These are phyloP conservation scores for Blastobasis adustella DNA, from an alignment of 2,888 invertebrate genomes.

Conservation along the genomic window DNA sequence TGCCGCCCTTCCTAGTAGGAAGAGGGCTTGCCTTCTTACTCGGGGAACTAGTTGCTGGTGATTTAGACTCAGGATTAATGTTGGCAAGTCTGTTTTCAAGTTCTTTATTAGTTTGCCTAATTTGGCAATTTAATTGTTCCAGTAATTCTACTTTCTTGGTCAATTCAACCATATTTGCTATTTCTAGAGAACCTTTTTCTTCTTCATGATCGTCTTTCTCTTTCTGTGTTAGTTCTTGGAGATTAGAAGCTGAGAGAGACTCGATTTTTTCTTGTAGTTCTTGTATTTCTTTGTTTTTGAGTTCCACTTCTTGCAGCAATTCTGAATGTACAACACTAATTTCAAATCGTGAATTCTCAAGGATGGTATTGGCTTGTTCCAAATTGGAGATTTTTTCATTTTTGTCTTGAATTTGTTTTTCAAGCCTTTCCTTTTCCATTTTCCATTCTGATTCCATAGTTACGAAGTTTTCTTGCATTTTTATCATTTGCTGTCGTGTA, in stretches of 20 bases:
- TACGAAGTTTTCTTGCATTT: constrained; percentile 86
- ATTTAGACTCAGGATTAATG: constrained; percentile 40
- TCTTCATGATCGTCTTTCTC: constrained; percentile 59
- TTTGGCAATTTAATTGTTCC: constrained; percentile 66
- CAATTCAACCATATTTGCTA: constrained; percentile 55
- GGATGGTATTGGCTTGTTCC: constrained; percentile 71
- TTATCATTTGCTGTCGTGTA: constrained; percentile 85
- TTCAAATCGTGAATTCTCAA: constrained; percentile 64
- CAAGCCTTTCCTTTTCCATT: constrained; percentile 75
- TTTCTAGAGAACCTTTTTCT: constrained; percentile 75
- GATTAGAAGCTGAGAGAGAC: constrained; percentile 19
- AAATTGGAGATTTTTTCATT: constrained; percentile 71
- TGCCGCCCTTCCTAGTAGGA: constrained; percentile 53
- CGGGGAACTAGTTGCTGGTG: constrained; percentile 30
- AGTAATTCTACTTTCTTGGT: constrained; percentile 68
- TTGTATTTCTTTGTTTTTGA: constrained; percentile 57
- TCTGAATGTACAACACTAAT: constrained; percentile 71
- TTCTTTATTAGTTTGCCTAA: constrained; percentile 70
- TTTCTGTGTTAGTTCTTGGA: constrained; percentile 17
- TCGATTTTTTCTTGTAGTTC: constrained; percentile 48
- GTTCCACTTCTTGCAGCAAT: constrained; percentile 68
- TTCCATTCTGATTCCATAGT: constrained; percentile 82
- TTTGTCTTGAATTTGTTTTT: constrained; percentile 71
- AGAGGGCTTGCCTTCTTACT: constrained; percentile 57
- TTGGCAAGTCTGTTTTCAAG: constrained; percentile 66